These are phyloP conservation scores for Parapsyche elsis DNA, from an alignment of 1,140 invertebrate species.

Conservation along the genomic window DNA sequence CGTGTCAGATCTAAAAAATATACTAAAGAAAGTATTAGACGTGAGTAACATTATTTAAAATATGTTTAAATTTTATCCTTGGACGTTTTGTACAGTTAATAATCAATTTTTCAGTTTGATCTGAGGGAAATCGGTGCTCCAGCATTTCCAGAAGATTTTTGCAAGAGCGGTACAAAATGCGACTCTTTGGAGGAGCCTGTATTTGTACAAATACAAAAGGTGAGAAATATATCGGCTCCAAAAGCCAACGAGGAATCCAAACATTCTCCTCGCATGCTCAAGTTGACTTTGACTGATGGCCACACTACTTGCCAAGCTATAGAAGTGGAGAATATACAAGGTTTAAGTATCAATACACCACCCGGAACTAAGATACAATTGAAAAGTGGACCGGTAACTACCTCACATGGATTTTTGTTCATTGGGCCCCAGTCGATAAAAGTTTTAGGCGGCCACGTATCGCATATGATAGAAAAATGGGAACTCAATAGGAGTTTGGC, in stretches of 20 bases:
- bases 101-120: constrained; percentile 72
- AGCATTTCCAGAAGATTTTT: constrained; percentile 69
- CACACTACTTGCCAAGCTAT: constrained; percentile 80
- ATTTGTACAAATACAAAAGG: constrained; percentile 88
- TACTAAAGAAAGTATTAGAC: constrained; percentile 77
- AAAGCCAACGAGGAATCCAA: constrained; percentile 89
- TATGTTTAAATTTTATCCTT: constrained; percentile 30
- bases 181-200: constrained; percentile 72
- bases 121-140: constrained; percentile 79
- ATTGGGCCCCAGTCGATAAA: constrained; percentile 74
- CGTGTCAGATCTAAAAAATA: constrained; percentile 70
- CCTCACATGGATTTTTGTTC: constrained; percentile 77
- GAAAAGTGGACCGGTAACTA: constrained; percentile 67
- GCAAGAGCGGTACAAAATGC: constrained; percentile 69
- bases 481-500: constrained; percentile 84
- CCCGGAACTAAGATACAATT: constrained; percentile 80
- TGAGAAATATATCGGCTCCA: constrained; percentile 88
- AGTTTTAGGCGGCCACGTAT: constrained; percentile 84
- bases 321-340: constrained; percentile 75
- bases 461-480: constrained; percentile 89
- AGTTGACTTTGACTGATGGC: constrained; percentile 86
- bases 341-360: constrained; percentile 77
- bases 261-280: constrained; percentile 83
- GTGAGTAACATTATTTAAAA: constrained; percentile 69
- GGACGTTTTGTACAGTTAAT: no score